Conservation (phyloP, 2,113 vertebrate genomes). For the Chiloscyllium plagiosum region DNA sequence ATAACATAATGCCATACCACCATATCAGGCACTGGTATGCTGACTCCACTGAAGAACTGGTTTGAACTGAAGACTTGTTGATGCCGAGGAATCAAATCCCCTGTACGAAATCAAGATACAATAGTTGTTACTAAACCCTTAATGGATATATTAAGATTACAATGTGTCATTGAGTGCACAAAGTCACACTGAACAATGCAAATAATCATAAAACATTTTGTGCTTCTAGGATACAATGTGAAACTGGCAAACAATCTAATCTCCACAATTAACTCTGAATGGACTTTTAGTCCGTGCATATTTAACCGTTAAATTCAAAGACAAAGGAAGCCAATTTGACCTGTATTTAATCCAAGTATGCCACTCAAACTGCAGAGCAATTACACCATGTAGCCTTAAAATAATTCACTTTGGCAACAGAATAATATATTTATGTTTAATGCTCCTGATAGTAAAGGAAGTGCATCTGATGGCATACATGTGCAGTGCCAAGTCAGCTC, state of each 20-base stretch:
- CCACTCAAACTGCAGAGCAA: neutral
- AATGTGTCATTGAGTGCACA: neutral
- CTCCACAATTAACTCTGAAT: neutral
- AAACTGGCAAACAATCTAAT: neutral
- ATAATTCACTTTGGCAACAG: neutral
- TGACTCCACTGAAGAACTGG: constrained; percentile 88
- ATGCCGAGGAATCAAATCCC: constrained; percentile 88
- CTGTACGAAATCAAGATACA: constrained; percentile 53
- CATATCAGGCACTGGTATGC: constrained; percentile 81
- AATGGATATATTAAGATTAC: neutral
- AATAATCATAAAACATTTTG: neutral
- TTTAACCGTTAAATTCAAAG: neutral
- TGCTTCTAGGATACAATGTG: neutral
- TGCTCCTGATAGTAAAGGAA: neutral
- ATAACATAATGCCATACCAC: constrained; percentile 61
- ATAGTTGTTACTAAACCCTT: neutral
- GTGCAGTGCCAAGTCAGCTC: neutral
- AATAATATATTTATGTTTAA: neutral
- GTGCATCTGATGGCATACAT: neutral
- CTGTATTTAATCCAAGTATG: neutral
- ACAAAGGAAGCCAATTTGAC: neutral
- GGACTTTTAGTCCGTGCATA: neutral
- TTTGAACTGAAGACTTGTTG: constrained; percentile 92
- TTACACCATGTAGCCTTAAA: neutral
- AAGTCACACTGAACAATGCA: neutral